Base-by-base conservation (phyloP, 2,797 vertebrate genomes). In the Betta splendens region DNA sequence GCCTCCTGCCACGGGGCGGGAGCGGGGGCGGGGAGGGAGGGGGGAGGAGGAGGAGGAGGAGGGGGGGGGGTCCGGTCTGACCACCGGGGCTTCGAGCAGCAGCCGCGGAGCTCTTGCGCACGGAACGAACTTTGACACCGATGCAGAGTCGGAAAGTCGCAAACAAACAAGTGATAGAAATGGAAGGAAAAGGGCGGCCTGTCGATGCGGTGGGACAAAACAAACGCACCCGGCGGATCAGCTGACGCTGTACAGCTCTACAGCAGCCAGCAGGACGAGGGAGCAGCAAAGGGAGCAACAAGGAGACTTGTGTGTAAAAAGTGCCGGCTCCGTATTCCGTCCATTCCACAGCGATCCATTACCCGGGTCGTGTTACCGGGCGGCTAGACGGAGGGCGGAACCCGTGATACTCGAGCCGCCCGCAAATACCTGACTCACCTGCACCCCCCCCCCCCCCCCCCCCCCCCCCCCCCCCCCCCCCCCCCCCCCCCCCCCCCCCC, bases 21-120 rank as follows among this genome's bases (percentile, higher is more conserved):
- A 23, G 47, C 45, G 28, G 15, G 54, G 42, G 67, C 44, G 74
- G 40, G 73, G 22, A 56, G 69, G 76, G 71, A 75, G 69, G 58
- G 39, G 61, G 68, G n/a, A n/a, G 69, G 65, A 23, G 47, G 45
- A 28, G 15, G 54, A 42, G 67, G 44, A 74, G 40, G 73, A 22
- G 56, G 69, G 76, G 71, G 75, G 69, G 58, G 39, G 61, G 68
- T 85, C 81, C 81, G 84, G 83, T 77, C 84, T 87, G 83, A 87
- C 89, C 89, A 85, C 65, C 84, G 35, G 83, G 69, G 78, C 72
- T 17, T 69, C 71, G 20, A 91, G 92, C 80, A 81, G 92, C 89
- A 91, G 94, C 90, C 76, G 81, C 81, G 89, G 85, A 89, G 79
- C 83, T 62, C 55, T 51, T 36, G 11, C 12, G 20, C 56, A 43